Base-by-base conservation (phyloP, 2,888 invertebrate species). In the Plusia festucae region DNA sequence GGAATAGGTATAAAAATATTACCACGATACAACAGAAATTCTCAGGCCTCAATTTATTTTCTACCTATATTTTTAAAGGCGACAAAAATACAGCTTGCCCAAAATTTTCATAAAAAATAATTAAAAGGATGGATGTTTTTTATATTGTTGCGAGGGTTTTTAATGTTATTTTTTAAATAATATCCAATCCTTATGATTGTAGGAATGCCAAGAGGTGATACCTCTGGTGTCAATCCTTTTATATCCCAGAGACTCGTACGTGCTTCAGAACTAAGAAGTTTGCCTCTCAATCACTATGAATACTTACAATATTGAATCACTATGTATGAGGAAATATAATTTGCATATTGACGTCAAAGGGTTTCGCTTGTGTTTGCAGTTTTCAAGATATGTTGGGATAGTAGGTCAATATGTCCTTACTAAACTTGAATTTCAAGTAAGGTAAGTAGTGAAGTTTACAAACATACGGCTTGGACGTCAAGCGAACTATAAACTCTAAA, bases 291-390 rank as follows among this genome's bases (percentile, higher is more conserved):
- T 53, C n/a, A 6, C n/a, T 40, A 40, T 2, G n/a, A 6, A 15
- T 46, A 7, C n/a, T n/a, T 24, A 24, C 5, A 5, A 24, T 24
- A 2, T 5, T 51, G 57, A 49, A 30, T 18, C 53, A 44, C 32
- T 53, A 27, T 56, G 62, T 60, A 57, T 59, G 49, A 59, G 57
- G 46, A 60, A 52, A 73, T 62, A 40, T 62, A 64, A 66, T 66
- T 73, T 73, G 52, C 53, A 65, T 66, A 60, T 76, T 40, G 16
- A 15, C 55, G 32, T 34, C 53, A 22, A 63, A 49, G 16, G 54
- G 30, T 53, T 34, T 44, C 27, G 40, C 22, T 27, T 53, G 20
- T 53, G 52, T 58, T 51, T 24, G 22, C 18, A 52, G 16, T 51
- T 54, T 54, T 60, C 34, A 40, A 34, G 32, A 34, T 16, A 18